These are phyloP conservation scores for Anoplius nigerrimus DNA, from an alignment of 2,888 invertebrate genomes.

Conservation along the genomic window DNA sequence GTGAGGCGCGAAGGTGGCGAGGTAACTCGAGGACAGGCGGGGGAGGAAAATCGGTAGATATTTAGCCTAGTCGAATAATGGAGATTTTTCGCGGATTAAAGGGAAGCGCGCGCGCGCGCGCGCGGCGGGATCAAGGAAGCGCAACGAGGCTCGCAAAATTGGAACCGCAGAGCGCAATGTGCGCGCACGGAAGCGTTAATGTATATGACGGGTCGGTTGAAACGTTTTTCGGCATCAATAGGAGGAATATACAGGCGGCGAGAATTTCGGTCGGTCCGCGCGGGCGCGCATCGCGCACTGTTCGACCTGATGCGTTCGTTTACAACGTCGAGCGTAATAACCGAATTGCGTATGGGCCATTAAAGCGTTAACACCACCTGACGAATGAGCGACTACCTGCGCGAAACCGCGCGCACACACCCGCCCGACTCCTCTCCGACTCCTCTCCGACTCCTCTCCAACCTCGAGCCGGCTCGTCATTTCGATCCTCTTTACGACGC, in stretches of 20 bases:
- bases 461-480: conserved; percentile 48
- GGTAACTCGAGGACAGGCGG: background rate
- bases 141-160: too few relatives aligned
- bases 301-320: conserved; percentile 6
- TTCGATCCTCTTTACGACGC: conserved; percentile 47
- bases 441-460: too few relatives aligned
- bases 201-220: background rate
- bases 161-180: too few relatives aligned
- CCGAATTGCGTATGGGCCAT: conserved; percentile 55
- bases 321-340: conserved; percentile 49
- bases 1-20: background rate
- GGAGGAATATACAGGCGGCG: background rate
- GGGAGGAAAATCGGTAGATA: background rate
- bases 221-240: background rate
- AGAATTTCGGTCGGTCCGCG: background rate
- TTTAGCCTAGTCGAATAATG: background rate
- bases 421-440: too few relatives aligned
- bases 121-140: background rate
- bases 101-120: background rate
- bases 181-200: too few relatives aligned
- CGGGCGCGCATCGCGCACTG: background rate
- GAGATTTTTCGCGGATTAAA: background rate
- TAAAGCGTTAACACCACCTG: conserved; percentile 56
- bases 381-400: conserved; percentile 36
- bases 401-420: background rate